A percentile compares a stretch with the other conserved stretches of the same genome.
Evolutionary conservation across 53 echinoderm and acorn worm species (phyloP).

Genomic region (Echinometra lucunter): DNA sequence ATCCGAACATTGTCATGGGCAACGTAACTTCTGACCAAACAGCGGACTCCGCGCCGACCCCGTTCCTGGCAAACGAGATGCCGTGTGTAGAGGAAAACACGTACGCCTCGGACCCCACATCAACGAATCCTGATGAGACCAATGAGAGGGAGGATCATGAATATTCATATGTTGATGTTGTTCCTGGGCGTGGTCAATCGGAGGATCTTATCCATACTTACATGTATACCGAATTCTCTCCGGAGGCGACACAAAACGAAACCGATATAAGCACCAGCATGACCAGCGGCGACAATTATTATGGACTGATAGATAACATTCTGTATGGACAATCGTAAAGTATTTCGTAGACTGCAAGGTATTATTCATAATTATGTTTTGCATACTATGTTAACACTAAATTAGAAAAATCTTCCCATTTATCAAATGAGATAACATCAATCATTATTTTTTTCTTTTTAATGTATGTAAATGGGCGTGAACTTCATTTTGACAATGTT

Average conservation of each 20-base stretch:
- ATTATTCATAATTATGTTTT: too few species aligned
- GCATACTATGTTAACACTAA: too few species aligned
- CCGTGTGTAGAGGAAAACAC: neutral
- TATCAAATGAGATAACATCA: too few species aligned
- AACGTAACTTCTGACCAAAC: slow-evolving; percentile 13
- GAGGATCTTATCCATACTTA: neutral
- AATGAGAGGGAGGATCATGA: neutral
- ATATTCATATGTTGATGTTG: neutral
- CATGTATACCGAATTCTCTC: neutral
- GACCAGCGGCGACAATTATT: neutral
- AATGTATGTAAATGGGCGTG: too few species aligned
- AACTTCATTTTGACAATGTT: too few species aligned
- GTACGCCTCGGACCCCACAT: neutral
- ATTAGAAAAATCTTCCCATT: too few species aligned
- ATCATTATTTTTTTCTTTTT: too few species aligned
- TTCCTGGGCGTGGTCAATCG: neutral
- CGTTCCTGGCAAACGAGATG: neutral
- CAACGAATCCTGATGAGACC: neutral
- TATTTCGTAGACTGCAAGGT: too few species aligned
- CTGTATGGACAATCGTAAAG: neutral
- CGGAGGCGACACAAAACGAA: neutral
- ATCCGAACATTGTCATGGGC: neutral
- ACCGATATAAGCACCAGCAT: neutral
- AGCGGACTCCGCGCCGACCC: neutral
- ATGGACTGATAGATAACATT: neutral